Conservation (phyloP, 1,140 invertebrate species). For the Lepidurus arcticus region DNA sequence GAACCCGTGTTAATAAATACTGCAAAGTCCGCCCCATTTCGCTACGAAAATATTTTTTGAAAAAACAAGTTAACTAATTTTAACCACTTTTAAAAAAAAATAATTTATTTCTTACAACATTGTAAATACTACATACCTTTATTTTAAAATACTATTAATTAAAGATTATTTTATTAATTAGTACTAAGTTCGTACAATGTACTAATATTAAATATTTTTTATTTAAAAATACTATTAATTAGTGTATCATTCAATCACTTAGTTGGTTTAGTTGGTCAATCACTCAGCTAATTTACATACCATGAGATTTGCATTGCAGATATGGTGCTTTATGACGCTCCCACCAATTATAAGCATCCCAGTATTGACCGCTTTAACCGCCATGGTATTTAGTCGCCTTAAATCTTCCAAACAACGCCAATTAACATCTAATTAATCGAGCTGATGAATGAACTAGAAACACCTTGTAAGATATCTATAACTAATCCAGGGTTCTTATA, state of each 20-base stretch:
- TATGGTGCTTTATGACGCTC: conserved; percentile 97
- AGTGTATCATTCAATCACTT: no score
- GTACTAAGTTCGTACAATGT: no score
- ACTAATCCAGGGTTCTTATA: conserved; percentile 85
- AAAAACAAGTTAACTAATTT: conserved; percentile 28
- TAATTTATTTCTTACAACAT: neutral
- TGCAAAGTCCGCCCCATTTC: conserved; percentile 95
- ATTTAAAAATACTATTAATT: no score
- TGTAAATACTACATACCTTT: neutral
- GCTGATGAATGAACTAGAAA: no score
- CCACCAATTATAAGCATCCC: conserved; percentile 98
- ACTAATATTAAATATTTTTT: no score
- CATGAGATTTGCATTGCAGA: conserved; percentile 97
- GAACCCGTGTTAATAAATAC: conserved; percentile 96
- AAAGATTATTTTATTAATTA: neutral
- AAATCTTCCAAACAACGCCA: conserved; percentile 60
- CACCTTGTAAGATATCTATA: conserved; percentile 83
- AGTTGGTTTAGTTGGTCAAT: no score
- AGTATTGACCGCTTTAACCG: conserved; percentile 84
- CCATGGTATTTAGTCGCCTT: conserved; percentile 81
- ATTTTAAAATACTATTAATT: neutral
- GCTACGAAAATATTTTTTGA: conserved; percentile 50
- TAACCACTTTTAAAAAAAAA: conserved; percentile 27
- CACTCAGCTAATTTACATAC: conserved; percentile 46
- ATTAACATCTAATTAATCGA: neutral